phyloP scores from a whole-genome alignment of 2,797 vertebrate species.

The Chelon labrosus region DNA sequence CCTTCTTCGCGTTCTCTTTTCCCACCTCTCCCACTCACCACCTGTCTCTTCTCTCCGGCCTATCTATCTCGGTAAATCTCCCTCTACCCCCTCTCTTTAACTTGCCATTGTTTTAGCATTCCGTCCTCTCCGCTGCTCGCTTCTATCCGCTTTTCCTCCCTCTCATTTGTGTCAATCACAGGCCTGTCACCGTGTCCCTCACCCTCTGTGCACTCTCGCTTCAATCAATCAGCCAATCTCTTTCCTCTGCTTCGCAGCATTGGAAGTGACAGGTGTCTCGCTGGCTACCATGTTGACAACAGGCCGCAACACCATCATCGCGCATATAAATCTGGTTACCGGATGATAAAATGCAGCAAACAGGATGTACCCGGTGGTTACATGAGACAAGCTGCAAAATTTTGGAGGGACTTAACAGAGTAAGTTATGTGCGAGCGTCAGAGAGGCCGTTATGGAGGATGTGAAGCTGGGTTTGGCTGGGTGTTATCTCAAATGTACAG shows the following conservation, averaged over 20 bases:
- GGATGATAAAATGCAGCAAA: conserved; percentile 39
- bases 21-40: conserved; percentile 78
- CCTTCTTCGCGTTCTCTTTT: conserved; percentile 31
- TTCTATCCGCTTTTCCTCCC: conserved; percentile 50
- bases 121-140: conserved; percentile 32
- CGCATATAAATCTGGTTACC: conserved; percentile 60
- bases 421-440: conserved; percentile 48
- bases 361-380: conserved; percentile 17
- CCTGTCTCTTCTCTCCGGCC: conserved; percentile 57
- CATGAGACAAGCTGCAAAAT: conserved; percentile 12
- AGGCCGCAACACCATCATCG: conserved; percentile 58
- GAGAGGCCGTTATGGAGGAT: conserved; percentile 39
- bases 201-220: conserved; percentile 72
- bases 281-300: conserved; percentile 66
- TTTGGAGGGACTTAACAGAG: conserved; percentile 35
- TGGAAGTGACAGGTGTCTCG: conserved; percentile 81
- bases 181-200: conserved; percentile 74
- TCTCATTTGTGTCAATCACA: conserved; percentile 81
- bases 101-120: conserved; percentile 64
- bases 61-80: conserved; percentile 63
- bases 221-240: conserved; percentile 83
- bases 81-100: conserved; percentile 54
- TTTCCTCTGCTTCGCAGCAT: conserved; percentile 64
- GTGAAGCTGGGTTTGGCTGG: conserved; percentile 33
- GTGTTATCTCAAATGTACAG: conserved; percentile 74